Evolutionary conservation across 2,113 vertebrate genomes (phyloP).

Genomic region (Petromus typicus): DNA sequence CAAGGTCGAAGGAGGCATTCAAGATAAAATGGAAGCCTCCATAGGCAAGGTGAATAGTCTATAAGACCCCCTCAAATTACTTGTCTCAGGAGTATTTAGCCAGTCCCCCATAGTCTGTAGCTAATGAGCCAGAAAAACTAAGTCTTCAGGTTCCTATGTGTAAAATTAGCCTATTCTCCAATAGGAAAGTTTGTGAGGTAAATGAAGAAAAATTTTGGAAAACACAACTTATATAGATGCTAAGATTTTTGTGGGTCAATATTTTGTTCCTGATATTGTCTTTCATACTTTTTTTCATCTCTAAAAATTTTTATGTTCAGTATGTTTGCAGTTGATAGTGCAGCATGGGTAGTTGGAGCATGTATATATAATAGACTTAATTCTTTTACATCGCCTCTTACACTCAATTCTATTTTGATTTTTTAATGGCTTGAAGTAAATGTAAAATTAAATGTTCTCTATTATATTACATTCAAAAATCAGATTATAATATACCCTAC

Average conservation of each 20-base stretch:
- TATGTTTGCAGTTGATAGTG: background rate
- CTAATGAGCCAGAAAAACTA: background rate
- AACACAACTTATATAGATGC: background rate
- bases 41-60: background rate
- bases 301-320: background rate
- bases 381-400: background rate
- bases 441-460: slow-evolving; percentile 32
- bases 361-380: background rate
- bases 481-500: background rate
- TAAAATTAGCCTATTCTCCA: background rate
- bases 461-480: background rate
- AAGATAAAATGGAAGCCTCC: background rate
- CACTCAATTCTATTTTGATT: background rate
- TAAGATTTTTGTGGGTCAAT: background rate
- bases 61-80: background rate
- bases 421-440: slow-evolving; percentile 13
- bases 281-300: background rate
- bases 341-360: background rate
- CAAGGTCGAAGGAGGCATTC: background rate
- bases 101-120: background rate
- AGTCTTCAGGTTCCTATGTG: background rate
- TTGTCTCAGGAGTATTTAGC: background rate
- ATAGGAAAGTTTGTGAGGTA: background rate
- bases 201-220: background rate
- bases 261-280: background rate